A percentile compares a stretch with the other conserved stretches of the same genome.
Conservation (phyloP, 2,797 vertebrate genomes). For the Crypturellus tataupa region DNA sequence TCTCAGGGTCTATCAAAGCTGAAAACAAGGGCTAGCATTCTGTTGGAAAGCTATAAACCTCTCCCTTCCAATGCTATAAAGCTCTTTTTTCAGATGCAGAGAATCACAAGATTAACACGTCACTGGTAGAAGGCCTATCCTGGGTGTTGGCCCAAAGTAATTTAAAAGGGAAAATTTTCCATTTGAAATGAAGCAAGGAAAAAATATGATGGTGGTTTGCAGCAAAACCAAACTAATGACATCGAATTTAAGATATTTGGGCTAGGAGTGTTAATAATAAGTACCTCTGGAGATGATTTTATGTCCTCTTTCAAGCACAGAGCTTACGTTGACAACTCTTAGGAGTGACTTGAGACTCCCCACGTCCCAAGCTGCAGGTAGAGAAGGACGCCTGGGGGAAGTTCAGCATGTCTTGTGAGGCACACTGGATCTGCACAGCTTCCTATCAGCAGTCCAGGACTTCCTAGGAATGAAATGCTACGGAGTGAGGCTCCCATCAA, state of each 20-base stretch:
- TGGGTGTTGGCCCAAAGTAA: neutral
- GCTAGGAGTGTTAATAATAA: neutral
- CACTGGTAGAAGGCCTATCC: neutral
- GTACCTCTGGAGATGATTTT: neutral
- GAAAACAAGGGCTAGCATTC: constrained; percentile 22
- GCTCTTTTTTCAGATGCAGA: constrained; percentile 13
- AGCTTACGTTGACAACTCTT: neutral
- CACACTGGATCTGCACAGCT: neutral
- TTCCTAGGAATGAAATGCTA: neutral
- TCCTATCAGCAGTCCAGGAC: neutral
- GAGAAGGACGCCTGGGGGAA: neutral
- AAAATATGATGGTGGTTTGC: neutral
- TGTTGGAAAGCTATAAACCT: constrained; percentile 49
- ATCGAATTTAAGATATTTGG: neutral
- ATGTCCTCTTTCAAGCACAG: neutral
- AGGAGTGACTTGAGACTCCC: neutral
- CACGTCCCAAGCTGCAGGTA: neutral
- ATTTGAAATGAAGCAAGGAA: neutral
- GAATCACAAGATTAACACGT: constrained; percentile 15
- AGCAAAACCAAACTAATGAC: neutral
- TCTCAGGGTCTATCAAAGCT: constrained; percentile 45
- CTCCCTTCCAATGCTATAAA: constrained; percentile 2
- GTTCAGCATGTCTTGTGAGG: neutral
- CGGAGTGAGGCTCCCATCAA: neutral
- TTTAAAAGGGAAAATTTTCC: constrained; percentile 13